phyloP scores from a whole-genome alignment of 2,888 invertebrate species.

The Scaptomyza cyrtandrae region DNA sequence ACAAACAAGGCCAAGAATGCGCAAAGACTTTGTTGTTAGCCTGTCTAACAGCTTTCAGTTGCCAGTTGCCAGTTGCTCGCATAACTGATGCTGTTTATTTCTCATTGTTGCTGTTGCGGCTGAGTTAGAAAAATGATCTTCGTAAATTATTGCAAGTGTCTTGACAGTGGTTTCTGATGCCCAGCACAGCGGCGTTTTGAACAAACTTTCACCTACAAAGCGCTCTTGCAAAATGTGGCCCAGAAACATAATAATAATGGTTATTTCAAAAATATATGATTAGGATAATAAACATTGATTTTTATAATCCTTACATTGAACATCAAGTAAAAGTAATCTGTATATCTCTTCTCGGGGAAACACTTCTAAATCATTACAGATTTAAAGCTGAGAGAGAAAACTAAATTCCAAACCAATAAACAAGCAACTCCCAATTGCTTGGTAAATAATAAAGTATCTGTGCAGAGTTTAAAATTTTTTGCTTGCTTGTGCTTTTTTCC shows the following conservation, averaged over 20 bases:
- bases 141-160: slow-evolving; percentile 63
- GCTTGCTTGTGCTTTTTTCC: slow-evolving; percentile 4
- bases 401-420: not conserved
- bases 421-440: not conserved
- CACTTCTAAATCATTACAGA: not conserved
- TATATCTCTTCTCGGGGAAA: not conserved
- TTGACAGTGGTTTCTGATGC: slow-evolving; percentile 32
- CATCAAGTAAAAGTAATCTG: too few species aligned
- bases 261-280: not conserved
- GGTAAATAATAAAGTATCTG: not conserved
- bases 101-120: slow-evolving; percentile 7
- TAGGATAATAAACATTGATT: not conserved
- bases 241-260: not conserved
- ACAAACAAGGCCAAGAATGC: slow-evolving; percentile 62
- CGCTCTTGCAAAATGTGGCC: not conserved
- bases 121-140: slow-evolving; percentile 57
- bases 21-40: slow-evolving; percentile 28
- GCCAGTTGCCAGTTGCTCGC: slow-evolving; percentile 11
- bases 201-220: slow-evolving; percentile 21
- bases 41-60: slow-evolving; percentile 32
- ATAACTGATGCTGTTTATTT: slow-evolving; percentile 19
- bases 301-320: not conserved
- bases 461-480: slow-evolving; percentile 1
- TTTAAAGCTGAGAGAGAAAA: not conserved
- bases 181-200: slow-evolving; percentile 14